phyloP scores from a whole-genome alignment of 1,140 invertebrate genomes.

The Cydia strobilella region DNA sequence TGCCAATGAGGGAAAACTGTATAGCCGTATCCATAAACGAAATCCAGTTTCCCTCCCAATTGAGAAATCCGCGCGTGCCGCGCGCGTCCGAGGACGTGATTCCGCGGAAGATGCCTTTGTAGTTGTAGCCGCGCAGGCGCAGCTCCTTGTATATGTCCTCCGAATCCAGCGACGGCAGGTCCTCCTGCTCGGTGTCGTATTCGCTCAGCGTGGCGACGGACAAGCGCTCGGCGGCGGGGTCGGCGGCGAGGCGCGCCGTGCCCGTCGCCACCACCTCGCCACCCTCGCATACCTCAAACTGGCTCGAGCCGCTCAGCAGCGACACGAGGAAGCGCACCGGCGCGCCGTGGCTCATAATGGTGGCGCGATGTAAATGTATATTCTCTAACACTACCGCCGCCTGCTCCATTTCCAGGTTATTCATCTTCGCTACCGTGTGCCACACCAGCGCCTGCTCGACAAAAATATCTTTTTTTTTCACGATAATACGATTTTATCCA shows the following conservation, averaged over 20 bases:
- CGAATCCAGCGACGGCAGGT: slow-evolving; percentile 83
- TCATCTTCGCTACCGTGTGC: slow-evolving; percentile 94
- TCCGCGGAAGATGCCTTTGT: slow-evolving; percentile 92
- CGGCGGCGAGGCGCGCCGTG: slow-evolving; percentile 82
- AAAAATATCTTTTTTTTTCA: not conserved
- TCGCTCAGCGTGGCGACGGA: slow-evolving; percentile 73
- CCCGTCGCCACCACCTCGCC: slow-evolving; percentile 91
- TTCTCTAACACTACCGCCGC: slow-evolving; percentile 93
- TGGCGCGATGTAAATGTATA: slow-evolving; percentile 93
- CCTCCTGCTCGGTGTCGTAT: slow-evolving; percentile 51
- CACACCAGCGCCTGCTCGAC: slow-evolving; percentile 87
- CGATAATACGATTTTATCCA: too few relatives aligned
- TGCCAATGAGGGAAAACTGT: slow-evolving; percentile 92
- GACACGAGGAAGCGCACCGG: slow-evolving; percentile 93
- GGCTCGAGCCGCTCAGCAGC: slow-evolving; percentile 92
- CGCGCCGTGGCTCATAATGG: slow-evolving; percentile 92
- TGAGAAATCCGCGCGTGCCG: slow-evolving; percentile 84
- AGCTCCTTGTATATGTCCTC: slow-evolving; percentile 97
- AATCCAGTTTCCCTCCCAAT: slow-evolving; percentile 95
- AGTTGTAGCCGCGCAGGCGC: slow-evolving; percentile 95
- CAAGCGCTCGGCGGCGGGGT: slow-evolving; percentile 78
- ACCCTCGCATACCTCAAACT: slow-evolving; percentile 96
- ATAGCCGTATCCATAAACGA: slow-evolving; percentile 97
- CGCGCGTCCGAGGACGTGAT: slow-evolving; percentile 85
- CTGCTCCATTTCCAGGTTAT: slow-evolving; percentile 87